These are phyloP conservation scores for Acanthurus lineatus DNA, from an alignment of 2,797 vertebrate species.

Conservation along the genomic window DNA sequence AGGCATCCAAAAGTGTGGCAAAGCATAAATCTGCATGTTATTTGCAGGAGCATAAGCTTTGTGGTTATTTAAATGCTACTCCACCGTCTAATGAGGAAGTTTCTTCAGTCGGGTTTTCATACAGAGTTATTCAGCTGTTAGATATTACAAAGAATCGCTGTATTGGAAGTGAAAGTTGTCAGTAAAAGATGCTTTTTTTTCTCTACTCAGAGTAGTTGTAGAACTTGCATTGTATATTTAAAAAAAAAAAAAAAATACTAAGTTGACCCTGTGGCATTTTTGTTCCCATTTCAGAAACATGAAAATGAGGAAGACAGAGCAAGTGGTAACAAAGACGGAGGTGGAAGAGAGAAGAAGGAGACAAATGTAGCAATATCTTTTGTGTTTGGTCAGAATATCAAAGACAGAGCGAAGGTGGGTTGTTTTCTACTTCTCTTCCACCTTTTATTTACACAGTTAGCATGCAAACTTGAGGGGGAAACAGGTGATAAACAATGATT, in stretches of 20 bases:
- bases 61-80: background rate
- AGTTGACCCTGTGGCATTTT: background rate
- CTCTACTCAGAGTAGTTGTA: background rate
- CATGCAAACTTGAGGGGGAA: background rate
- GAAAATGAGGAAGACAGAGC: slow-evolving; percentile 81
- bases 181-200: background rate
- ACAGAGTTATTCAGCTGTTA: background rate
- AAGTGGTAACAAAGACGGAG: slow-evolving; percentile 79
- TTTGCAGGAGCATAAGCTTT: background rate
- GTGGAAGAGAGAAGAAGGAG: slow-evolving; percentile 84
- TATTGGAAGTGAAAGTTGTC: background rate
- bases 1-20: background rate
- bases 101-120: background rate
- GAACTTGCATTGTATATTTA: background rate
- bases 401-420: slow-evolving; percentile 96
- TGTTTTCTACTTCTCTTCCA: slow-evolving; percentile 4
- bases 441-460: background rate
- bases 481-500: slow-evolving; percentile 1
- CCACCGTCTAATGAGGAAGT: background rate
- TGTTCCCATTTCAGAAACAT: slow-evolving; percentile 80
- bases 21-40: background rate
- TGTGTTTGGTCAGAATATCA: slow-evolving; percentile 97
- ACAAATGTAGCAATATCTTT: slow-evolving; percentile 88
- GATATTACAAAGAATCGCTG: background rate
- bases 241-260: background rate